These are phyloP conservation scores for Danio tinwini DNA, from an alignment of 2,797 vertebrate genomes.

Conservation along the genomic window DNA sequence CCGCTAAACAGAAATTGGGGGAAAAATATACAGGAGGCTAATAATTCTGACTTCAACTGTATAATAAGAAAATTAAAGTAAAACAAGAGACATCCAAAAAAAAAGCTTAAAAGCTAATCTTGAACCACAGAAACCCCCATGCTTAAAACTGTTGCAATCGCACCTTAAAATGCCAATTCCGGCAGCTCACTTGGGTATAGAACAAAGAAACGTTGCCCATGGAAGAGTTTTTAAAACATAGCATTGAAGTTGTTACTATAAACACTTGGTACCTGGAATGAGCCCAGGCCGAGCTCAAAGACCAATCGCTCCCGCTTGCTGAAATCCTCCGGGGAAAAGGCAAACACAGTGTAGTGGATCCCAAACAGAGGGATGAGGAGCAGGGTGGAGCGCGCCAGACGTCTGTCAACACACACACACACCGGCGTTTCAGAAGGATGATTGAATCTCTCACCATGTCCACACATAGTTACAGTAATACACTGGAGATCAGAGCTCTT, in stretches of 20 bases:
- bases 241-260: background rate
- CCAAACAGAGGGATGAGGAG: constrained; percentile 97
- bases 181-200: background rate
- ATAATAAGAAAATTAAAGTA: too few relatives aligned
- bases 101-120: too few relatives aligned
- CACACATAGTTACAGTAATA: constrained; percentile 28
- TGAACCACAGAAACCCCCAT: background rate
- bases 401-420: constrained; percentile 74
- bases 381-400: constrained; percentile 94
- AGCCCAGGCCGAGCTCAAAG: constrained; percentile 96
- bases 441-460: constrained; percentile 4
- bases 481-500: background rate
- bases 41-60: too few relatives aligned
- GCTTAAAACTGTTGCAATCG: background rate
- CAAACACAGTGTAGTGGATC: constrained; percentile 98
- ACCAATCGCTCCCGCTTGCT: constrained; percentile 95
- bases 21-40: too few relatives aligned
- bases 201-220: background rate
- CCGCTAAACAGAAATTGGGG: too few relatives aligned
- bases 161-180: background rate
- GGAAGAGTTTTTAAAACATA: constrained; percentile 1
- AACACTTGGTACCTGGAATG: constrained; percentile 87
- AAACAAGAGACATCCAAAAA: too few relatives aligned
- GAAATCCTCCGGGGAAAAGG: constrained; percentile 97
- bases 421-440: background rate